phyloP scores from a whole-genome alignment of 1,140 invertebrate species.

The Drosophila kanapiae region DNA sequence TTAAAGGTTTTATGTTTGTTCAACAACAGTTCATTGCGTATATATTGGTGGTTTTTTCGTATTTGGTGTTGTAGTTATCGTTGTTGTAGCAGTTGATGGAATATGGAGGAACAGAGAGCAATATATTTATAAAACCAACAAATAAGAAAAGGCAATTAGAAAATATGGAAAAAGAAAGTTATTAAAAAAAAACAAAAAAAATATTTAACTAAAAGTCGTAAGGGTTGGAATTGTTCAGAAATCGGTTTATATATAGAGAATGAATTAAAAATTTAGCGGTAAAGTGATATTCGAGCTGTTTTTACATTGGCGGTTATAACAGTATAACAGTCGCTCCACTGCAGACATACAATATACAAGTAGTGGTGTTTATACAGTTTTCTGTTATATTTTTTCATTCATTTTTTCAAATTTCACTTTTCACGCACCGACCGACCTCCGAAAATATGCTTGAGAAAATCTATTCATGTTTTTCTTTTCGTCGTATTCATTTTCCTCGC shows the following conservation, averaged over 20 bases:
- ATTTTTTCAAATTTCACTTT: conserved; percentile 35
- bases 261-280: conserved; percentile 12
- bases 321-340: conserved; percentile 31
- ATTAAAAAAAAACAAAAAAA: conserved; percentile 17
- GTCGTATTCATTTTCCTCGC: conserved; percentile 42
- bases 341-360: conserved; percentile 33
- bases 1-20: conserved; percentile 14
- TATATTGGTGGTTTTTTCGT: conserved; percentile 23
- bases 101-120: conserved; percentile 61
- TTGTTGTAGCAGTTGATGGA: conserved; percentile 48
- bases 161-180: conserved; percentile 27
- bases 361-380: conserved; percentile 34
- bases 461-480: conserved; percentile 78
- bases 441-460: conserved; percentile 85
- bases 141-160: conserved; percentile 40
- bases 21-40: conserved; percentile 20
- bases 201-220: conserved; percentile 16
- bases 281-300: conserved; percentile 48
- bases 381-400: conserved; percentile 8
- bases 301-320: conserved; percentile 41
- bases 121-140: conserved; percentile 54
- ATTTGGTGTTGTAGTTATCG: conserved; percentile 35
- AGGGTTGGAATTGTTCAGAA: conserved; percentile 13
- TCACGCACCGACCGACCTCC: conserved; percentile 81
- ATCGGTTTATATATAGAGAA: conserved; percentile 36